phyloP scores from a whole-genome alignment of 2,888 invertebrate genomes.

The Ectemnius lituratus region DNA sequence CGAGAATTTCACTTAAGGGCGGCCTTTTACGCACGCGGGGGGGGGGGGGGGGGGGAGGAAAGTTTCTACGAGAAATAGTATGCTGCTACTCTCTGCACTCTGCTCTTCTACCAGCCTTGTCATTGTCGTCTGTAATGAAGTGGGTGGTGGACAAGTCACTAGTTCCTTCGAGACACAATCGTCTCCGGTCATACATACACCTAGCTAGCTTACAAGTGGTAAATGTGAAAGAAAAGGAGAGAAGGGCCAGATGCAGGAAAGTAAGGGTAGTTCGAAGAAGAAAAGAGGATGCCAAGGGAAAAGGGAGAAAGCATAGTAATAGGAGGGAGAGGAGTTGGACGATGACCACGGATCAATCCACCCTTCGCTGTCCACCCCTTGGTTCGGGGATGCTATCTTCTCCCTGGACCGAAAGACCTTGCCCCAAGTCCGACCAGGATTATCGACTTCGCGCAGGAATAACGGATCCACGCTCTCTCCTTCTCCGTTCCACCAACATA shows the following conservation, averaged over 20 bases:
- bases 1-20: slow-evolving; percentile 73
- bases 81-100: slow-evolving; percentile 25
- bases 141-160: slow-evolving; percentile 70
- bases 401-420: slow-evolving; percentile 40
- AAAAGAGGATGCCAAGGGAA: slow-evolving; percentile 17
- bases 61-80: slow-evolving; percentile 43
- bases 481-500: neutral
- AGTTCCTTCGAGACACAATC: slow-evolving; percentile 35
- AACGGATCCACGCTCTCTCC: slow-evolving; percentile 49
- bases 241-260: slow-evolving; percentile 4
- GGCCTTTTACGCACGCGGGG: slow-evolving; percentile 12
- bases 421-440: slow-evolving; percentile 58
- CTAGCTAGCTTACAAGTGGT: neutral
- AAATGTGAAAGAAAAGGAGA: slow-evolving; percentile 11
- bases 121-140: slow-evolving; percentile 71
- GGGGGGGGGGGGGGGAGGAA: slow-evolving; percentile 47
- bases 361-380: slow-evolving; percentile 58
- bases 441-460: slow-evolving; percentile 63
- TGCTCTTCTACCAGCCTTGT: slow-evolving; percentile 34
- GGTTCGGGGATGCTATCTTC: slow-evolving; percentile 53
- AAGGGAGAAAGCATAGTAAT: slow-evolving; percentile 6
- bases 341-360: slow-evolving; percentile 72
- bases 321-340: slow-evolving; percentile 34
- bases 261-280: slow-evolving; percentile 33
- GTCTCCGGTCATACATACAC: neutral